Base-by-base conservation (phyloP, 92 coral and sea anemone genomes). In the Umimayanthus kanabou region DNA sequence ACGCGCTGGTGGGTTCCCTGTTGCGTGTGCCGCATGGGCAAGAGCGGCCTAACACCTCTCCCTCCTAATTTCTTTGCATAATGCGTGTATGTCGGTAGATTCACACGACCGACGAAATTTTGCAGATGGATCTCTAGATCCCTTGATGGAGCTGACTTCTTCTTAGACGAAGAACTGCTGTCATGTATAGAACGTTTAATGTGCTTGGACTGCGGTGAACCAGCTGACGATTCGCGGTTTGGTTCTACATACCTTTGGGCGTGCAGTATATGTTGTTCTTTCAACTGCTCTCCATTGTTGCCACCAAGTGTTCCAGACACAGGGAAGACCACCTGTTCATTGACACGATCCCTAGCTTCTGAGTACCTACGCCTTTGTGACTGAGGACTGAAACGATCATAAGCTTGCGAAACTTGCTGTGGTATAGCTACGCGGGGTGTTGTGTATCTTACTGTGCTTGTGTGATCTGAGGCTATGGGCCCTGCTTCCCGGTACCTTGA, bases 41-140 rank as follows among this genome's bases (percentile, higher is more conserved):
- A 42, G 15, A 70, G 13, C 1, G 79, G 53, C 33, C 69, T 83
- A 33, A 83, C 13, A 4, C 40, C 20, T 33, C 40, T 70, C 70
- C 87, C 87, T 69, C 79, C 87, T 14, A 83, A 20, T 69, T 71
- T 83, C 65, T 30, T 28, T 4, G 78, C 79, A 22, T 83, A 83
- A 13, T 70, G 77, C 14, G 87, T 49, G 77, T 45, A 83, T 23
- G 79, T 83, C 14, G 57, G 78, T 30, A 67, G 87, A 83, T 71
- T 29, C 18, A 70, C 76, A 45, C 66, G 22, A 29, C 87, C 87
- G 40, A 83, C 77, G 25, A 70, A 70, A 69, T 74, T 83, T 47
- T 55, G 87, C 77, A 83, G 64, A 83, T 70, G 87, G 42, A 83
- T 43, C 66, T 29, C 57, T 5, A 82, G 77, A 7, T 69, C 86